A percentile compares a stretch with the other conserved stretches of the same genome.
These are phyloP conservation scores for Selene dorsalis DNA, from an alignment of 2,797 vertebrate genomes.

Conservation along the genomic window DNA sequence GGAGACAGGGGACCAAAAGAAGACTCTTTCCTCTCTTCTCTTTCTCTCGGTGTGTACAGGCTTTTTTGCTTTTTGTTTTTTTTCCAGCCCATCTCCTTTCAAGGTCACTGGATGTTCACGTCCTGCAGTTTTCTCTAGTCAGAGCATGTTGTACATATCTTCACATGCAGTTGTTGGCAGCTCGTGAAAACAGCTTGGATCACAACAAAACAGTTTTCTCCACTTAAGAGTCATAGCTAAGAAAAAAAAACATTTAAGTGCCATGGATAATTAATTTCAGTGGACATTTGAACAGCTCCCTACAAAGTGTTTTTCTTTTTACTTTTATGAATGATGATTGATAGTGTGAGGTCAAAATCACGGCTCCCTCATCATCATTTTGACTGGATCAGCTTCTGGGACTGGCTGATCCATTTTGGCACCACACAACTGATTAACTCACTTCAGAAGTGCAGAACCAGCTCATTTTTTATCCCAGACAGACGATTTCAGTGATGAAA, in stretches of 20 bases:
- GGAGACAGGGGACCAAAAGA: slow-evolving; percentile 47
- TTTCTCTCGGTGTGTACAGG: slow-evolving; percentile 6
- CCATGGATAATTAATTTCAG: not conserved
- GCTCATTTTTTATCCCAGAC: slow-evolving; percentile 8
- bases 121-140: slow-evolving; percentile 18
- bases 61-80: not conserved
- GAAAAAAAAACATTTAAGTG: not conserved
- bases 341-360: not conserved
- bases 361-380: slow-evolving; percentile 9
- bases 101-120: slow-evolving; percentile 50
- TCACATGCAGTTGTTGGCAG: not conserved
- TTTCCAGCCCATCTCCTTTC: slow-evolving; percentile 28
- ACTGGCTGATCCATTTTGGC: slow-evolving; percentile 35
- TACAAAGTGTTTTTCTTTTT: not conserved
- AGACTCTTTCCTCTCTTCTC: slow-evolving; percentile 39
- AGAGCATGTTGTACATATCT: slow-evolving; percentile 17
- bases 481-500: slow-evolving; percentile 31
- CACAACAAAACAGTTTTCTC: not conserved
- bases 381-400: slow-evolving; percentile 18
- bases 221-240: not conserved
- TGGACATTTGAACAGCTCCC: not conserved
- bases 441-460: slow-evolving; percentile 27
- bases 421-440: slow-evolving; percentile 26
- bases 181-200: not conserved
- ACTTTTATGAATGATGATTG: not conserved